A percentile compares a stretch with the other conserved stretches of the same genome.
These are phyloP conservation scores for Heliornis fulica DNA, from an alignment of 2,113 vertebrate genomes.

Conservation along the genomic window DNA sequence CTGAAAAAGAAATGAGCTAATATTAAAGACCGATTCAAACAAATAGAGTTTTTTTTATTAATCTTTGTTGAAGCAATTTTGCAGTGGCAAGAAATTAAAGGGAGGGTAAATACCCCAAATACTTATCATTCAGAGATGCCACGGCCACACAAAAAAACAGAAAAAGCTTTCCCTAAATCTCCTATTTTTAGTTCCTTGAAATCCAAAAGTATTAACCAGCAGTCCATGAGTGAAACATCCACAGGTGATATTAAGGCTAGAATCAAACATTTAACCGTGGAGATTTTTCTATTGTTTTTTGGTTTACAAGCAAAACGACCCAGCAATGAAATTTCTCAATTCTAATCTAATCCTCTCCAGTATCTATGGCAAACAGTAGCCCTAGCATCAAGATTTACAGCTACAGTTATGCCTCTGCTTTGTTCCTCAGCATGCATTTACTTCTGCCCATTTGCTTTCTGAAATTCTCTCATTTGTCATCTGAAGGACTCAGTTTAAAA, in stretches of 20 bases:
- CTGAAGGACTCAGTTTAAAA: slow-evolving; percentile 47
- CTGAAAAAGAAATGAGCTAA: not conserved
- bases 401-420: slow-evolving; percentile 45
- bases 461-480: slow-evolving; percentile 73
- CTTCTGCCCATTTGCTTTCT: slow-evolving; percentile 71
- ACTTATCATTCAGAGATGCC: not conserved
- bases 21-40: not conserved
- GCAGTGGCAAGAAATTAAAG: not conserved
- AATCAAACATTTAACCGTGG: not conserved
- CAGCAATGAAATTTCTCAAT: not conserved
- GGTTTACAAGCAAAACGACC: not conserved
- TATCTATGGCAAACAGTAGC: slow-evolving; percentile 25
- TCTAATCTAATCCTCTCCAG: not conserved
- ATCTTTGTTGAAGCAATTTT: not conserved
- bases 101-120: accelerated
- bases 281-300: not conserved
- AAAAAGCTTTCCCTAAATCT: not conserved
- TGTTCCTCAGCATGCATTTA: slow-evolving; percentile 64
- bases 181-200: not conserved
- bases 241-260: not conserved
- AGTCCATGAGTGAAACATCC: not conserved
- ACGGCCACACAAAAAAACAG: not conserved
- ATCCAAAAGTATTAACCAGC: not conserved
- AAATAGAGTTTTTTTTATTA: not conserved
- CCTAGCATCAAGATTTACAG: slow-evolving; percentile 21